These are phyloP conservation scores for Alloscopus bannaensis DNA, from an alignment of 2,888 invertebrate species.

Conservation along the genomic window DNA sequence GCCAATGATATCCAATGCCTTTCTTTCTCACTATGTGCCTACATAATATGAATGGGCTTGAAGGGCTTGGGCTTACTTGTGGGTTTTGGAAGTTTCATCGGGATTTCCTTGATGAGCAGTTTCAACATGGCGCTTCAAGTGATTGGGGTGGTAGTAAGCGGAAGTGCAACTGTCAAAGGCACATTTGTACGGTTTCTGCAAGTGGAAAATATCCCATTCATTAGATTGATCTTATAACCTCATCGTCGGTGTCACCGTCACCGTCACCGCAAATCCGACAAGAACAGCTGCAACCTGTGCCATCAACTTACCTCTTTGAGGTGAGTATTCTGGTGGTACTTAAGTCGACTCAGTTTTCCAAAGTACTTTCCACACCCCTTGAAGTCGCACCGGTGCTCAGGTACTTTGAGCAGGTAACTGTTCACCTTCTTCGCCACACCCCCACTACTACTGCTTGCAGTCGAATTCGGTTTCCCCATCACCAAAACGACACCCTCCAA, in stretches of 20 bases:
- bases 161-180: conserved; percentile 62
- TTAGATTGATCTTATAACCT: background rate
- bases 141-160: conserved; percentile 60
- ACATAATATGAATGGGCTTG: background rate
- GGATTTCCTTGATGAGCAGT: conserved; percentile 41
- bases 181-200: conserved; percentile 67
- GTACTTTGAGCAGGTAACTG: conserved; percentile 14
- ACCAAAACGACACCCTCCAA: background rate
- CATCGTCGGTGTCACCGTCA: too few relatives aligned
- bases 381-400: conserved; percentile 55
- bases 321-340: conserved; percentile 61
- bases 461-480: conserved; percentile 32
- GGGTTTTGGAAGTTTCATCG: background rate
- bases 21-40: background rate
- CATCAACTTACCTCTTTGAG: conserved; percentile 48
- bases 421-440: conserved; percentile 13
- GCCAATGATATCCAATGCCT: background rate
- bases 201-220: background rate
- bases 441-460: too few relatives aligned
- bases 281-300: background rate
- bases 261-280: too few relatives aligned
- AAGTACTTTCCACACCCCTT: conserved; percentile 61
- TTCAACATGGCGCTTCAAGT: conserved; percentile 66
- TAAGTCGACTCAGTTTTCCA: conserved; percentile 47
- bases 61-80: conserved; percentile 17